Conservation (phyloP, 2,797 vertebrate genomes). For the Alca torda region DNA sequence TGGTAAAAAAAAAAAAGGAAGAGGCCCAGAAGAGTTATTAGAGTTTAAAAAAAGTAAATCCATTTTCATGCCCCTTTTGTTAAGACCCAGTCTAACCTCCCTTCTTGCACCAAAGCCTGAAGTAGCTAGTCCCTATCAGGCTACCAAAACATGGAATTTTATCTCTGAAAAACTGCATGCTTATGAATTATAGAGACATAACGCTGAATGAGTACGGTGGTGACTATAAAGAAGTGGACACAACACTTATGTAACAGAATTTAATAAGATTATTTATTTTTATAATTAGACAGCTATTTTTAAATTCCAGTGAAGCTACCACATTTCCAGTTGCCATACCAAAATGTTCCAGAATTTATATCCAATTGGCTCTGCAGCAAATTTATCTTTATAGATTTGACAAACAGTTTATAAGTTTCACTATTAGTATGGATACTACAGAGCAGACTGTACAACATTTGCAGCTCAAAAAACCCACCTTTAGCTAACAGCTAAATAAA, state of each 20-base stretch:
- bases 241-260: neutral
- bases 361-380: neutral
- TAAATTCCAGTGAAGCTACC: neutral
- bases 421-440: neutral
- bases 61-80: neutral
- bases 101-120: neutral
- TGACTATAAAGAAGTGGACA: neutral
- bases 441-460: neutral
- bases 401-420: neutral
- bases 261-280: neutral
- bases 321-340: neutral
- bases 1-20: neutral
- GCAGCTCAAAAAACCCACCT: neutral
- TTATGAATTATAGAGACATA: neutral
- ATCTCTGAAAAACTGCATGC: neutral
- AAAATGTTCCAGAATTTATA: neutral
- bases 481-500: neutral
- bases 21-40: neutral
- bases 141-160: neutral
- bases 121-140: neutral
- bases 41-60: neutral
- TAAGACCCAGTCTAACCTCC: neutral
- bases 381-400: neutral
- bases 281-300: neutral
- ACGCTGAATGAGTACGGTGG: neutral